These are phyloP conservation scores for Chrosomus eos DNA, from an alignment of 2,797 vertebrate genomes.

Conservation along the genomic window DNA sequence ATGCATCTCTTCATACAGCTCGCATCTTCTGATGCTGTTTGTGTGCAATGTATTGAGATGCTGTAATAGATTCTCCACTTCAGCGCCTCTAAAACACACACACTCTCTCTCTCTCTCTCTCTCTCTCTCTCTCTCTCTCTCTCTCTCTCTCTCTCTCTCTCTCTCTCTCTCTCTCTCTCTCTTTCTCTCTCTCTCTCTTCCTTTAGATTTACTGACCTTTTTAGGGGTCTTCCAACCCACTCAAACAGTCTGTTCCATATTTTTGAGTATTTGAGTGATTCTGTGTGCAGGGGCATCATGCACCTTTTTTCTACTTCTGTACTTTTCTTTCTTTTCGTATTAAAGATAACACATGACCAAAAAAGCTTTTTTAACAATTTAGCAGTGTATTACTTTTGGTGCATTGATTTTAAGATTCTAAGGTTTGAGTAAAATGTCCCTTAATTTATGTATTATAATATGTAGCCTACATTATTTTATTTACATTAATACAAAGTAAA, in stretches of 20 bases:
- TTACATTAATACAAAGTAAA: no score
- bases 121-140: not conserved
- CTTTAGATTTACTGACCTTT: constrained; percentile 32
- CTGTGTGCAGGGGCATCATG: not conserved
- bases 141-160: no score
- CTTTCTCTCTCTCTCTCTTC: not conserved
- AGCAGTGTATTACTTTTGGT: not conserved
- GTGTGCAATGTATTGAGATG: constrained; percentile 4
- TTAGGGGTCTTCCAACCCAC: constrained; percentile 21
- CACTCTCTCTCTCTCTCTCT: not conserved
- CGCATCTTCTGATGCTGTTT: constrained; percentile 33
- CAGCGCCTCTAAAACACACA: constrained; percentile 28
- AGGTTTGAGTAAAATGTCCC: not conserved
- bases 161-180: not conserved
- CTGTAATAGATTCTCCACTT: constrained; percentile 44
- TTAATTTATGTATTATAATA: not conserved
- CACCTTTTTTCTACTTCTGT: not conserved
- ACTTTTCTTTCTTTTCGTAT: not conserved
- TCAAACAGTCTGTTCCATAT: not conserved
- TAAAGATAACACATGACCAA: not conserved
- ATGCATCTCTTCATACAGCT: constrained; percentile 24
- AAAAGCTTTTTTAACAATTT: not conserved
- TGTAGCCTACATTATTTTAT: no score
- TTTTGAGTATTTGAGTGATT: constrained; percentile 27
- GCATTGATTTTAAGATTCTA: not conserved